phyloP scores from a whole-genome alignment of 2,113 vertebrate genomes.

The Taxidea taxus region DNA sequence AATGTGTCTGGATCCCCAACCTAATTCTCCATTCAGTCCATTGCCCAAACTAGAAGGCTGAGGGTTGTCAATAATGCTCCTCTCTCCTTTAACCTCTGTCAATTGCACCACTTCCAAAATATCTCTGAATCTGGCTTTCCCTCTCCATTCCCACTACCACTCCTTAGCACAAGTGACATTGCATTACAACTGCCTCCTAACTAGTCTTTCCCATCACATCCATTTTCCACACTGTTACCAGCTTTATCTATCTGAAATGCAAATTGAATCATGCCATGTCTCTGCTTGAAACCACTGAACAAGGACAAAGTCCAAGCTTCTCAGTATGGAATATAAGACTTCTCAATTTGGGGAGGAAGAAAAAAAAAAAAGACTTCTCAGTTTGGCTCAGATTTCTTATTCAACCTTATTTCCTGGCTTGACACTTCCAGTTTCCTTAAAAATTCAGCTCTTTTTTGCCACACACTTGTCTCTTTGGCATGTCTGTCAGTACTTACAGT shows the following conservation, averaged over 20 bases:
- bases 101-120: neutral
- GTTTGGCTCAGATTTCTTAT: neutral
- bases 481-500: neutral
- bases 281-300: neutral
- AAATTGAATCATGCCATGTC: neutral
- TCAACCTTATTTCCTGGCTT: neutral
- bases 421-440: neutral
- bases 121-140: neutral
- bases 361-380: neutral
- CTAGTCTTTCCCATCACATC: neutral
- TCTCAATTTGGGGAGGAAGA: neutral
- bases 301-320: neutral
- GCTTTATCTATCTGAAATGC: neutral
- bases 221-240: neutral
- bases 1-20: neutral
- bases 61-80: neutral
- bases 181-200: neutral
- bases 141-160: too few relatives aligned
- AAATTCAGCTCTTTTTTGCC: neutral
- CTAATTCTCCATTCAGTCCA: neutral
- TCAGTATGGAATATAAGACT: neutral
- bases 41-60: neutral
- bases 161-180: neutral
- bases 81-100: neutral
- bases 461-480: neutral